Percentiles rank a stretch among this genome's conserved stretches.
These are phyloP conservation scores for Acridotheres tristis DNA, from an alignment of 2,797 vertebrate genomes.

Conservation along the genomic window DNA sequence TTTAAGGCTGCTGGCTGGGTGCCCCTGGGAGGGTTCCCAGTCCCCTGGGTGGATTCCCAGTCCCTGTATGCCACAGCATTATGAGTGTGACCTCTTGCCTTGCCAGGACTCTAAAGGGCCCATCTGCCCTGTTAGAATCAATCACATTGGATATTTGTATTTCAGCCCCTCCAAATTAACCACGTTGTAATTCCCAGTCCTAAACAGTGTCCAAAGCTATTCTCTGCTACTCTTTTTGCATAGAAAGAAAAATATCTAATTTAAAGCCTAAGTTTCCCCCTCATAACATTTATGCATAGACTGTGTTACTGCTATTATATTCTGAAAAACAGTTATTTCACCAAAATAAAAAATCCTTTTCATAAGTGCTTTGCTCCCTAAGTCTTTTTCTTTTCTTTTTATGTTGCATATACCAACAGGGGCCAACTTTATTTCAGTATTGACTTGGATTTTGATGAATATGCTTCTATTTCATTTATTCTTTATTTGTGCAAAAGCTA, in stretches of 20 bases:
- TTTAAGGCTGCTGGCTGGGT: conserved; percentile 34
- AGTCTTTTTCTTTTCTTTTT: conserved; percentile 30
- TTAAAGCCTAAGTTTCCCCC: conserved; percentile 11
- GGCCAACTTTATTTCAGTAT: conserved; percentile 69
- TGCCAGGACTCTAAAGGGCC: conserved; percentile 21
- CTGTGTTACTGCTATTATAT: conserved; percentile 60
- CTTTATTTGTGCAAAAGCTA: conserved; percentile 75
- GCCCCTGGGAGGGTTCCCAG: conserved; percentile 20
- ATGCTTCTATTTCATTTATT: conserved; percentile 73
- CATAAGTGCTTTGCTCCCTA: conserved; percentile 20
- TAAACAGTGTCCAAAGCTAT: not conserved
- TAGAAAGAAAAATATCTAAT: conserved; percentile 25
- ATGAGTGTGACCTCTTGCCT: not conserved
- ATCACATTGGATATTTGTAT: not conserved
- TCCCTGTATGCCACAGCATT: not conserved
- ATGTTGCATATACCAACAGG: conserved; percentile 57
- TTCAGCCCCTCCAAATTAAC: not conserved
- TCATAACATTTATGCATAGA: conserved; percentile 21
- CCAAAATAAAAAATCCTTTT: conserved; percentile 4
- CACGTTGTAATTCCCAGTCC: not conserved
- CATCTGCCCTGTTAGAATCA: conserved; percentile 1
- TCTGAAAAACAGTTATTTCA: conserved; percentile 59
- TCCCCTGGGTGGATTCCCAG: not conserved
- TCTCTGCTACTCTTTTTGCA: not conserved
- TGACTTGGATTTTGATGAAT: conserved; percentile 75